Conservation (phyloP, 2,113 vertebrate genomes). For the cattle (Bos taurus) region ARS-UCD2.0 NC_037357.1:59424001-59424500, state of each 20-base stretch:
- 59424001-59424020: slow-evolving; percentile 15
- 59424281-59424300: neutral
- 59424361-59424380: neutral
- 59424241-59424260: neutral
- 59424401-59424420: neutral
- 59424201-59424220: neutral
- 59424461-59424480: slow-evolving; percentile 16
- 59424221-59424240: neutral
- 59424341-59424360: neutral
- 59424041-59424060: neutral
- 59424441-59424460: slow-evolving; percentile 26
- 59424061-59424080: neutral
- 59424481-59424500: slow-evolving; percentile 53
- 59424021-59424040: neutral
- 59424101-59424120: neutral
- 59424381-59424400: neutral
- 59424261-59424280: neutral
- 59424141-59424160: neutral
- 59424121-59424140: neutral
- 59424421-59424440: neutral
- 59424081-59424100: neutral
- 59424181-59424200: neutral
- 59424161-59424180: neutral
- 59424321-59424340: neutral
- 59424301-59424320: neutral